These are phyloP conservation scores for Atta colombica DNA, from an alignment of 1,140 invertebrate species.

Conservation along the genomic window DNA sequence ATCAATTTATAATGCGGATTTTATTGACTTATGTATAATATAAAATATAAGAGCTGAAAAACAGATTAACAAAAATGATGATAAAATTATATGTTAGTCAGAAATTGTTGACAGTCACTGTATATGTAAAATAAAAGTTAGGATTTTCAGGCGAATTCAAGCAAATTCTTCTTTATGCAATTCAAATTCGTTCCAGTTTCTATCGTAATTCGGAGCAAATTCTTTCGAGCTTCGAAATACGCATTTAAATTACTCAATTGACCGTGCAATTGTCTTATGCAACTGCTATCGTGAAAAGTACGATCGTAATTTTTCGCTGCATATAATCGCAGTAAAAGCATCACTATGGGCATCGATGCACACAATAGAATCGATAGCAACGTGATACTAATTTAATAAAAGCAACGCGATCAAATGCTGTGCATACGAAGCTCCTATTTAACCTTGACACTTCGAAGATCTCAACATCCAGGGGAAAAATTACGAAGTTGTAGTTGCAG, in stretches of 20 bases:
- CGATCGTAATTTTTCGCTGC: slow-evolving; percentile 27
- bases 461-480: slow-evolving; percentile 34
- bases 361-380: slow-evolving; percentile 1
- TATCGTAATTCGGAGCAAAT: neutral
- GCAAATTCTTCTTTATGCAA: neutral
- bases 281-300: neutral
- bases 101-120: too few relatives aligned
- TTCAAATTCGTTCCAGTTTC: neutral
- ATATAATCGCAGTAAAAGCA: slow-evolving; percentile 12
- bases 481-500: neutral
- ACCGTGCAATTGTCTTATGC: neutral
- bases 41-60: too few relatives aligned
- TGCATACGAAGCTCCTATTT: neutral
- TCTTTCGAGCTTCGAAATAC: slow-evolving; percentile 19
- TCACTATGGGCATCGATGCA: neutral
- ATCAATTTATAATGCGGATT: too few relatives aligned
- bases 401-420: neutral
- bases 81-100: too few relatives aligned
- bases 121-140: neutral
- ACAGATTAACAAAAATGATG: too few relatives aligned
- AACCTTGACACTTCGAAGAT: slow-evolving; percentile 19
- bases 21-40: too few relatives aligned
- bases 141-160: neutral
- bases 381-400: slow-evolving; percentile 18
- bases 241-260: slow-evolving; percentile 26